Evolutionary conservation across 2,797 vertebrate species (phyloP), one percentile per base, ranked within the genome.

Genomic region (Monodelphis domestica): DNA sequence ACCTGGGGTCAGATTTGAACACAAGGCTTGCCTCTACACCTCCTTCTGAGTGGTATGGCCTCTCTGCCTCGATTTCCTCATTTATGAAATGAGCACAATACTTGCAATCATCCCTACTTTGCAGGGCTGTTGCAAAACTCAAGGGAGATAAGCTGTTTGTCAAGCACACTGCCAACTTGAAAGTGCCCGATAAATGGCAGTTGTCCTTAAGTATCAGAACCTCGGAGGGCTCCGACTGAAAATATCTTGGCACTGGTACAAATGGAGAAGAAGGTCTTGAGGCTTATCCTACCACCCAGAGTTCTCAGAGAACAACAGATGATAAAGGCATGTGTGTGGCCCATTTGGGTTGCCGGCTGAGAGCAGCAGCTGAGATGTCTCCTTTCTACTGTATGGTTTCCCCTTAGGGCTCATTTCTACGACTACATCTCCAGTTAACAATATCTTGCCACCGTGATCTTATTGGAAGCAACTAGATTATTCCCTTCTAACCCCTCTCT

Each of bases 401-500:
- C 89, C 95, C 95, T 88, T 26, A 96, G 90, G 33, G 95, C 91
- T 96, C 88, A 94, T 53, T 95, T 96, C 93, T 96, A 94, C 91
- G 88, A 90, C 84, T 92, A 88, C 87, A 91, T 92, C 94, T 95
- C 91, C 38, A 54, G 90, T 95, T 97, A 97, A 97, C 38, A 24
- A 94, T 91, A 95, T 97, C 96, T 97, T 93, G 63, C 94, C 94
- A 38, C 95, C 93, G 94, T 96, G 96, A 96, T 92, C 96, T 97
- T 95, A 96, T 97, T 98, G 98, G 97, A 98, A 98, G 97, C 95
- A 97, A 97, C 95, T 96, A 97, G 97, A 97, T 96, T 97, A 97
- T 96, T 97, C 97, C 95, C 93, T 98, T 97, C 38, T 97, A 97
- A 98, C 97, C 97, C 59, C 54, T 98, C 96, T 94, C 94, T 95